Percentiles rank a stretch among this genome's conserved stretches.
These are phyloP conservation scores for Scomberomorus guttatus DNA, from an alignment of 2,797 vertebrate species.

Conservation along the genomic window DNA sequence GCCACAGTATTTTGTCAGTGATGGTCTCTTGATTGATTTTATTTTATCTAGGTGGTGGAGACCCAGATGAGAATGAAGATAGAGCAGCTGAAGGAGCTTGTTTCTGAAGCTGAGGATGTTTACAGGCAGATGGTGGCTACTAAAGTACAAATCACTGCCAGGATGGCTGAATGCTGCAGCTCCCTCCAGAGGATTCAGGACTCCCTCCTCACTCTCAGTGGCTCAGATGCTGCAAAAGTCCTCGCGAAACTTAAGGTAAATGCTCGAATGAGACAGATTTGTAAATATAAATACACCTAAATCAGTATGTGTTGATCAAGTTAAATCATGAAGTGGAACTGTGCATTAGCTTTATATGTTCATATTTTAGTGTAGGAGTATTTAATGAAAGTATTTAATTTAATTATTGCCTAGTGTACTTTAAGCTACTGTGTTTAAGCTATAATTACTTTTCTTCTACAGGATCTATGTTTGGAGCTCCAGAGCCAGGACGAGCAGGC, in stretches of 20 bases:
- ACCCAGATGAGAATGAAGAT: conserved; percentile 80
- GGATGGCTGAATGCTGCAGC: conserved; percentile 67
- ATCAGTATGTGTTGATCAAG: no score
- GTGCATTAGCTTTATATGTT: no score
- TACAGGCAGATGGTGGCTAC: conserved; percentile 70
- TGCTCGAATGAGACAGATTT: background rate
- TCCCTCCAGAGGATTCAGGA: conserved; percentile 70
- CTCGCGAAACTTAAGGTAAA: conserved; percentile 74
- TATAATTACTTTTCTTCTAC: conserved; percentile 3
- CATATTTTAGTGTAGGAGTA: no score
- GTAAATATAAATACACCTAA: no score
- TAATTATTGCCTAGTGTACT: no score
- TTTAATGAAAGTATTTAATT: no score
- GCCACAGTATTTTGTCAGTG: background rate
- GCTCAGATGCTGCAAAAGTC: conserved; percentile 50
- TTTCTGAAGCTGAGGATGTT: conserved; percentile 75
- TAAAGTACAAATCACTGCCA: conserved; percentile 62
- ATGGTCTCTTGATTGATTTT: background rate
- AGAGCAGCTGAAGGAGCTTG: conserved; percentile 79
- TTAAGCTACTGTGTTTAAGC: no score
- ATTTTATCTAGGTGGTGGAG: conserved; percentile 76
- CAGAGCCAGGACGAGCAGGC: conserved; percentile 85
- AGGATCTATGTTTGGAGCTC: conserved; percentile 88
- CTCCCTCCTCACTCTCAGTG: conserved; percentile 58
- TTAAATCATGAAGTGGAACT: no score